Evolutionary conservation across 2,113 vertebrate species (phyloP), one percentile per base, ranked within the genome.

Genomic region (Perognathus longimembris): DNA sequence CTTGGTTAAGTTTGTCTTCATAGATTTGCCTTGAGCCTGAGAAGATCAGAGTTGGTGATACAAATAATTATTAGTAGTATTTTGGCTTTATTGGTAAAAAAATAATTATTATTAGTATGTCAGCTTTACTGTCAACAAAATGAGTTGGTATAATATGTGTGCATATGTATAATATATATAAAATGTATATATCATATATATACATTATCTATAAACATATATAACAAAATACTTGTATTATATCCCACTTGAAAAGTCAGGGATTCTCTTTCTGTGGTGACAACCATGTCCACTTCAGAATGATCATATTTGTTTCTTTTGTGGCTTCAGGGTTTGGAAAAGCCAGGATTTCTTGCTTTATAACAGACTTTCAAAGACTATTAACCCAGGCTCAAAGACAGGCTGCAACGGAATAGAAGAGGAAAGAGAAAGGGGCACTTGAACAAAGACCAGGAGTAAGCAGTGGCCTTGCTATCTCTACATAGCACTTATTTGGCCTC

Each of bases 1-100:
- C 20, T 96, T 79, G 38, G 4, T n/a, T 74, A 75, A 64, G 28
- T 32, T n/a, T 38, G 42, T 50, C 8, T 69, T 61, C 73, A n/a
- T 42, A 54, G 50, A 54, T 54, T 54, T 54, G 90, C 90, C 90
- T 90, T 96, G 92, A 95, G 90, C 97, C 94, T 95, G 94, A 91
- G 91, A 97, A 97, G 96, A 97, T 97, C 95, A 95, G 96, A 93
- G 89, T 91, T 82, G 95, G 86, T 97, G 97, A 98, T 98, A 98
- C 98, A 98, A 98, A 97, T 98, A 97, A 94, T 95, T 95, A 93
- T 89, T 97, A 97, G 95, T 97, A 97, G 90, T 84, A 95, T 97
- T 97, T 95, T 95, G 81, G 94, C n/a, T n/a, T n/a, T n/a, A n/a
- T 91, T 81, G 95, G 86, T 97, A 97, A 98, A 98, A 98, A 98